Conservation (phyloP, 2,888 invertebrate species). For the Pardosa pseudoannulata region DNA sequence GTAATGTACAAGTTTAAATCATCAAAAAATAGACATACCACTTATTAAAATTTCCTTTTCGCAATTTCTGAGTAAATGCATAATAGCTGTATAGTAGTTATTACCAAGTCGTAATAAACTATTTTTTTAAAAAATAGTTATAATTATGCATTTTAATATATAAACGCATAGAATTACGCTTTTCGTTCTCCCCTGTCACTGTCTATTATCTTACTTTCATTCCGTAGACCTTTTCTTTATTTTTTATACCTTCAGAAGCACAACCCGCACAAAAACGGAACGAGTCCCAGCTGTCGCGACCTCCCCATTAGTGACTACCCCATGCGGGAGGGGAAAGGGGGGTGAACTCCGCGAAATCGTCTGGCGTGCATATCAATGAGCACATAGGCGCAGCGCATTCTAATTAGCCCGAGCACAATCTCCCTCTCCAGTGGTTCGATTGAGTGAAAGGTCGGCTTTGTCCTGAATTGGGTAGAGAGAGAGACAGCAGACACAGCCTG, state of each 20-base stretch:
- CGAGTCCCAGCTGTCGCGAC: conserved; percentile 26
- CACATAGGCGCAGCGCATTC: conserved; percentile 11
- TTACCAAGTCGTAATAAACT: too few relatives aligned
- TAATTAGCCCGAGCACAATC: conserved; percentile 12
- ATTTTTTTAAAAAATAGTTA: too few relatives aligned
- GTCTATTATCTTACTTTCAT: background rate
- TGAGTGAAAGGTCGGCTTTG: conserved; percentile 65
- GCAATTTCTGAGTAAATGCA: too few relatives aligned
- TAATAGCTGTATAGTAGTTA: too few relatives aligned
- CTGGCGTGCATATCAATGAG: conserved; percentile 17
- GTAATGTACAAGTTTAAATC: too few relatives aligned
- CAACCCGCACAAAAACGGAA: background rate
- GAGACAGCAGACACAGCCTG: background rate
- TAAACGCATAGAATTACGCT: background rate
- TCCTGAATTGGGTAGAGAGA: conserved; percentile 13
- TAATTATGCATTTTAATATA: background rate
- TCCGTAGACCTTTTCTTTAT: background rate
- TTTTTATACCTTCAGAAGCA: background rate
- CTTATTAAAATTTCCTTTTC: too few relatives aligned
- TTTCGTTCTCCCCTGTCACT: background rate
- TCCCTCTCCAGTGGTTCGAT: conserved; percentile 8
- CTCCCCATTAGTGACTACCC: conserved; percentile 3
- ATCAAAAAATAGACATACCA: too few relatives aligned
- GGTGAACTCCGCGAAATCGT: conserved; percentile 1
- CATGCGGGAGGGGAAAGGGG: background rate